Evolutionary conservation across 2,797 vertebrate species (phyloP), one percentile per base, ranked within the genome.

Genomic region (Triplophysa bombifrons): DNA sequence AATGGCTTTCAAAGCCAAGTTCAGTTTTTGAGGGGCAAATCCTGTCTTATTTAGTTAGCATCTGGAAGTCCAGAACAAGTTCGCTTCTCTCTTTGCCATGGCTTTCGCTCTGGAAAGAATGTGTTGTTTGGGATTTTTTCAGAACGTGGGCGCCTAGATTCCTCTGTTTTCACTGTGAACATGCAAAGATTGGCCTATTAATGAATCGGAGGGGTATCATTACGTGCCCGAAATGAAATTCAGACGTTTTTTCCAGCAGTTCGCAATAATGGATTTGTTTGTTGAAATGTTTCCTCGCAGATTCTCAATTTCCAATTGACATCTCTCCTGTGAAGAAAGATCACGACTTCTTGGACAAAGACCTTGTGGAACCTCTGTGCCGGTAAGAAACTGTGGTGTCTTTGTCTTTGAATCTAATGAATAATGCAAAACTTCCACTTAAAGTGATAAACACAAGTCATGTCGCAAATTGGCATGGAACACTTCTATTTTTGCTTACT

Each of bases 261-360:
- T 60, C 38, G 12, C 58, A 34, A 64, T 55, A 65, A 34, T 50
- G 56, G 34, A 25, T 20, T 34, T 76, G 41, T 34, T 74, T 77
- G 55, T 72, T 60, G 41, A 60, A 80, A 60, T 76, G 80, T 64
- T 85, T 85, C 60, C 89, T 86, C 74, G 53, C 87, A 99, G 98
- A 99, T 91, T 97, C 94, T 14, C 96, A 96, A 80, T 98, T 99
- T 87, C 97, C 98, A 67, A 98, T 99, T 86, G 96, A 99, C 90
- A 99, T 99, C 84, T 92, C 90, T 75, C 94, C 96, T 80, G 98
- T 99, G 87, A 98, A 98, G 91, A 96, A 95, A 85, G 98, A 99
- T 88, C 98, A 99, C 93, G 98, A 99, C 89, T 99, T 99, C 90
- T 93, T 99, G 89, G 98, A 99, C 85, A 98, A 97, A 93, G 98